Evolutionary conservation across 2,113 vertebrate species (phyloP), one percentile per base, ranked within the genome.

Genomic region (Tauraco erythrolophus): DNA sequence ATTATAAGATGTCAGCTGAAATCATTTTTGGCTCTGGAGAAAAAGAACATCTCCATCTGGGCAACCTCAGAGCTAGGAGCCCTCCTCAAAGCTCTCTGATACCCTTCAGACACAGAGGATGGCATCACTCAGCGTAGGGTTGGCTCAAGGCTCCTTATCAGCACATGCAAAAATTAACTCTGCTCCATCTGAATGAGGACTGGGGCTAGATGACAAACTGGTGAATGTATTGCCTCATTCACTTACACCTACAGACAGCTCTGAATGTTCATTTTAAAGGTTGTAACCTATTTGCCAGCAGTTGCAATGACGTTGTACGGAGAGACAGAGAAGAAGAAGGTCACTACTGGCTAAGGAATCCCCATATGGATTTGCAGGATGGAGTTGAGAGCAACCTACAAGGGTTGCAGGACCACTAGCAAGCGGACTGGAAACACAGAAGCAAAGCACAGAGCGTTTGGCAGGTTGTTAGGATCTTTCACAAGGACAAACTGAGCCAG

Each of bases 391-490:
- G 19, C 64, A 66, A 22, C 6, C 31, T 56, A 2, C 28, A 31
- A 79, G 25, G 15, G 7, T 11, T 58, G 10, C 11, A 92, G 70
- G 54, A 31, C 61, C 57, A n/a, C 6, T 19, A 81, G 19, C 23
- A 46, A 70, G n/a, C 37, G 62, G 58, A 41, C 10, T 60, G 22
- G 68, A 60, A 58, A 9, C 72, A 68, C 19, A 30, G 69, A 91
- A 74, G 30, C 8, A 81, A 78, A 60, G 33, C 18, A 84, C 2
- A 18, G 33, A 31, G 27, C 3, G 11, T 69, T 60, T 57, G 80
- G 56, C 60, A 94, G 60, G 61, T 79, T 84, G 46, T 84, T 84
- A 68, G 85, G 87, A 41, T 45, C 76, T 68, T 94, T 84, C 64
- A 54, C 28, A n/a, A 81, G 90, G 79, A 91, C 82, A 75, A 91